phyloP scores from a whole-genome alignment of 2,888 invertebrate genomes.

The Meandrusa payeni region DNA sequence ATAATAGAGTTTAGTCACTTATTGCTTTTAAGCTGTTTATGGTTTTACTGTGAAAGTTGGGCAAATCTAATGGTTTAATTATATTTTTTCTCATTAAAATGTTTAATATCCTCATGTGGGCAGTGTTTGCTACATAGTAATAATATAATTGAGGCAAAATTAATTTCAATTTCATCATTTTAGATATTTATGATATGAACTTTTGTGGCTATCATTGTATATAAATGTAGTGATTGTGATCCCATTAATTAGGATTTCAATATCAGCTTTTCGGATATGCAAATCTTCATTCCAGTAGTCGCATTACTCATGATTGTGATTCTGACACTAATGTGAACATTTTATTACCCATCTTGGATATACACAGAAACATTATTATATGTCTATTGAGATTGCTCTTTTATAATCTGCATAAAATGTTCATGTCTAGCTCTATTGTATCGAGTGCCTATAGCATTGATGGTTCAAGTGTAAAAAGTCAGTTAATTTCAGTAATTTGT shows the following conservation, averaged over 20 bases:
- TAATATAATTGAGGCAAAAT: neutral
- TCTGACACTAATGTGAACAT: slow-evolving; percentile 77
- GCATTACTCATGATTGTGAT: slow-evolving; percentile 59
- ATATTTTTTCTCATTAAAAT: slow-evolving; percentile 11
- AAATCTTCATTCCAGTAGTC: slow-evolving; percentile 68
- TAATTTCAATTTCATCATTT: neutral
- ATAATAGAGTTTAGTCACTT: slow-evolving; percentile 16
- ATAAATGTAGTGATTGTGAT: slow-evolving; percentile 71
- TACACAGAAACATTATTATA: slow-evolving; percentile 65
- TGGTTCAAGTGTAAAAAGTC: slow-evolving; percentile 78
- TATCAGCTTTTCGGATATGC: slow-evolving; percentile 58
- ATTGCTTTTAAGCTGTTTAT: slow-evolving; percentile 11
- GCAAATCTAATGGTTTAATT: slow-evolving; percentile 2
- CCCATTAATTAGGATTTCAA: slow-evolving; percentile 62
- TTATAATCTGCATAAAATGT: slow-evolving; percentile 77
- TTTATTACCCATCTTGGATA: slow-evolving; percentile 66
- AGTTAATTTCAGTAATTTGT: slow-evolving; percentile 77
- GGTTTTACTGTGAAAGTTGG: slow-evolving; percentile 2
- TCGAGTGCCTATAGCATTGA: slow-evolving; percentile 81
- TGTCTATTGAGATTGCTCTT: slow-evolving; percentile 70
- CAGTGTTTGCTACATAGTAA: slow-evolving; percentile 25
- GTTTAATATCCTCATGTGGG: slow-evolving; percentile 24
- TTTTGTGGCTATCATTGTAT: slow-evolving; percentile 55
- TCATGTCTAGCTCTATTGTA: slow-evolving; percentile 78
- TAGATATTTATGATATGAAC: slow-evolving; percentile 26